Conservation (phyloP, 2,113 vertebrate genomes). For the Choloepus hoffmanni region DNA sequence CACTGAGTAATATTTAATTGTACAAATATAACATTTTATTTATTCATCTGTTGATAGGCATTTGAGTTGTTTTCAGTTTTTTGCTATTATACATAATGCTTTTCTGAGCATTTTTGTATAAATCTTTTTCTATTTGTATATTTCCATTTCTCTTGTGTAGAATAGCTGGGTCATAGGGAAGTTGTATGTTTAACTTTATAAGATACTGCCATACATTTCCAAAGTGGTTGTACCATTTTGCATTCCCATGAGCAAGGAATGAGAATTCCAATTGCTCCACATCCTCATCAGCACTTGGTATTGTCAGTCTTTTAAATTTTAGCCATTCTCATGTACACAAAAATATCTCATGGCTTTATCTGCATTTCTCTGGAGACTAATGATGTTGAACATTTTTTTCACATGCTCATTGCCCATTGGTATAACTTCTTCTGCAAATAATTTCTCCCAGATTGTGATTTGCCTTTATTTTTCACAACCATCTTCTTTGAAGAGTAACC, state of each 20-base stretch:
- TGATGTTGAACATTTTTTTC: not conserved
- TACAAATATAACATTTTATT: not conserved
- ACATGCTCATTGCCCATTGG: not conserved
- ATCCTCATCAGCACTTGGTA: not conserved
- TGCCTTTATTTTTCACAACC: no score
- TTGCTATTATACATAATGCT: not conserved
- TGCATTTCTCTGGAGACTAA: no score
- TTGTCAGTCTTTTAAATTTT: not conserved
- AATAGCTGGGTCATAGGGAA: not conserved
- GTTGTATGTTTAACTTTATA: not conserved
- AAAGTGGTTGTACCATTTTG: not conserved
- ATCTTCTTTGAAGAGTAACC: no score
- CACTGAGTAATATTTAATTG: not conserved
- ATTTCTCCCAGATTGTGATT: no score
- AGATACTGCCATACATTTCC: not conserved
- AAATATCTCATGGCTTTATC: not conserved
- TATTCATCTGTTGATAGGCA: not conserved
- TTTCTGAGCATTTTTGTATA: no score
- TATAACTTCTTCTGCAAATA: not conserved
- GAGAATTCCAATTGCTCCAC: not conserved
- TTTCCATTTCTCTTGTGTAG: not conserved
- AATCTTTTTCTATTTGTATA: no score
- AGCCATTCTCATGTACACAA: no score
- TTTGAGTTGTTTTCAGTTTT: not conserved
- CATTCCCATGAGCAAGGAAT: not conserved